Evolutionary conservation across 2,888 invertebrate species (phyloP), one percentile per base, ranked within the genome.

Genomic region (Megamerina dolium): DNA sequence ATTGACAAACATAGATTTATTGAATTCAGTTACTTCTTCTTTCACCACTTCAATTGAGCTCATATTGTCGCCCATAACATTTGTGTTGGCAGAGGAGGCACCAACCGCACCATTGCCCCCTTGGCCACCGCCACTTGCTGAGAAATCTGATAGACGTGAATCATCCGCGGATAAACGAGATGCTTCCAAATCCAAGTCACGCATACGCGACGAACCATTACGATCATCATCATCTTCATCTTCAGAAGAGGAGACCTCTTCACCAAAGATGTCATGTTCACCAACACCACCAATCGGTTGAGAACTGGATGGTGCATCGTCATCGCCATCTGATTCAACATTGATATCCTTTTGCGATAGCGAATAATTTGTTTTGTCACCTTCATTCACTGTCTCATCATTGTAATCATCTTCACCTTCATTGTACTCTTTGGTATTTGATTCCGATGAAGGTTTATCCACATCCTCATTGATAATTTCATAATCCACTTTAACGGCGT

Each of bases 231-330:
- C 80, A 53, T 91, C 91, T 43, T 85, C 85, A 35, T 74, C 68
- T 50, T 88, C 88, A 27, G 91, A 91, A 56, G 93, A 92, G 60
- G 92, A 92, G 0, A 94, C 85, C 21, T 88, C 83, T 52, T 90
- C 93, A 21, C 94, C 95, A 73, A 95, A 95, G 61, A 93, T 89
- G 56, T 92, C 91, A 57, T 85, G 83, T 57, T 85, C 86, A 37
- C 80, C 82, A 63, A 73, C 73, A 61, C 73, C 73, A 19, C 66
- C 56, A 31, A 63, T 54, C 4, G 59, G 55, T 13, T 58, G 55
- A 23, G 53, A 48, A 2, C 56, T 38, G 2, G 60, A 57, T n/a
- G 61, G 57, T 1, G 54, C 57, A 16, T 59, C 59, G 31, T 66
- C 70, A 20, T 66, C 58, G 1, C 49, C 57, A 23, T 69, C 69